phyloP scores from a whole-genome alignment of 2,888 invertebrate genomes.

The Laspeyria flexula region DNA sequence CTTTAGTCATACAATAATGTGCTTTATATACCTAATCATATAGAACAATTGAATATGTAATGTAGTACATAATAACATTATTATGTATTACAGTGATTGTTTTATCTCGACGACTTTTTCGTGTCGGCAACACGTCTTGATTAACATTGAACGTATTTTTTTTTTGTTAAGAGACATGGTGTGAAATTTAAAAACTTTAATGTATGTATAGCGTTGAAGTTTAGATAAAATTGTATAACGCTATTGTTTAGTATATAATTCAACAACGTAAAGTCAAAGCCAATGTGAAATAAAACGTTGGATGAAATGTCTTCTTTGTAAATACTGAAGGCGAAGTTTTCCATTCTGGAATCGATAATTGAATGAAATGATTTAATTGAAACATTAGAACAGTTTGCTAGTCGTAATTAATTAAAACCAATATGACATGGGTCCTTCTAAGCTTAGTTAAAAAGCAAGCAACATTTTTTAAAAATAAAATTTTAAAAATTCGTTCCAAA shows the following conservation, averaged over 20 bases:
- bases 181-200: not conserved
- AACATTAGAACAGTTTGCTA: slow-evolving; percentile 34
- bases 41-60: not conserved
- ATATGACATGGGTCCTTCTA: slow-evolving; percentile 46
- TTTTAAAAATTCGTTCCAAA: slow-evolving; percentile 54
- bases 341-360: slow-evolving; percentile 14
- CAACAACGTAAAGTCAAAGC: not conserved
- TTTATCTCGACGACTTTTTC: slow-evolving; percentile 3
- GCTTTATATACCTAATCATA: not conserved
- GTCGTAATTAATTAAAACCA: slow-evolving; percentile 21
- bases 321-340: too few relatives aligned
- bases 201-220: not conserved
- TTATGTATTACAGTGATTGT: not conserved
- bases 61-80: not conserved
- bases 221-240: not conserved
- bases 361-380: slow-evolving; percentile 15
- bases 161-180: not conserved
- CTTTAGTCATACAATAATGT: not conserved
- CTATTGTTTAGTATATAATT: not conserved
- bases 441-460: slow-evolving; percentile 32
- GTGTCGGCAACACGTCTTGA: not conserved
- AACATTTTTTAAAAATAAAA: slow-evolving; percentile 31
- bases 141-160: not conserved
- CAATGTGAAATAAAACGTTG: not conserved
- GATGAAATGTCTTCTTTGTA: not conserved